A percentile compares a stretch with the other conserved stretches of the same genome.
phyloP scores from a whole-genome alignment of 2,888 invertebrate species.

The Drosophila aldrichi region DNA sequence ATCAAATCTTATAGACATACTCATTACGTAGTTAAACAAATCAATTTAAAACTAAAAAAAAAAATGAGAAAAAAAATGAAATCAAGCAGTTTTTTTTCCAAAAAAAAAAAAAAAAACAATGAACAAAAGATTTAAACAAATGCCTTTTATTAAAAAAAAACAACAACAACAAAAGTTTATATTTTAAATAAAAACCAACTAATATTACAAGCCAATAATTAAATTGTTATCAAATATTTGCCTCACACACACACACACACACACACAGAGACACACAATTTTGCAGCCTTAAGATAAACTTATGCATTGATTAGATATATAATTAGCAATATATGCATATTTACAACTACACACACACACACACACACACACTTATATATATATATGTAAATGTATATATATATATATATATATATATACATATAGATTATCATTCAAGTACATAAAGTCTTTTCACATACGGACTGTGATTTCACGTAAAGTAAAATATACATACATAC shows the following conservation, averaged over 20 bases:
- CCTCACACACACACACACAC: constrained; percentile 15
- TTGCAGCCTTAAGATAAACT: constrained; percentile 55
- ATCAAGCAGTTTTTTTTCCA: constrained; percentile 55
- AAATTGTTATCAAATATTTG: constrained; percentile 45
- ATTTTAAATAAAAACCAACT: constrained; percentile 66
- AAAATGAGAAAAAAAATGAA: not conserved
- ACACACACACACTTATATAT: constrained; percentile 17
- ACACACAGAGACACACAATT: constrained; percentile 9
- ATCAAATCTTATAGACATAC: constrained; percentile 74
- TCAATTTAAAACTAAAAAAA: constrained; percentile 41
- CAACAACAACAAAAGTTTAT: constrained; percentile 50
- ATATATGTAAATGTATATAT: constrained; percentile 14
- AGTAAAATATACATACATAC: constrained; percentile 70
- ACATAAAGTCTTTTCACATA: constrained; percentile 85
- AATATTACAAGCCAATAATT: constrained; percentile 29
- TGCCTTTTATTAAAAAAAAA: constrained; percentile 64
- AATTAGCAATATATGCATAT: constrained; percentile 29
- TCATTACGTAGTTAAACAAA: constrained; percentile 65
- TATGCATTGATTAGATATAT: constrained; percentile 43
- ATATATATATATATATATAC: constrained; percentile 37
- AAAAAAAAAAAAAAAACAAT: not conserved
- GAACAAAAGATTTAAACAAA: constrained; percentile 55
- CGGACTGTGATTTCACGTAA: constrained; percentile 85
- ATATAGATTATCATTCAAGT: constrained; percentile 67
- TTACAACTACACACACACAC: constrained; percentile 36